A percentile compares a stretch with the other conserved stretches of the same genome.
Evolutionary conservation across 1,140 invertebrate species (phyloP).

Genomic region (Mesaphorura yosii): DNA sequence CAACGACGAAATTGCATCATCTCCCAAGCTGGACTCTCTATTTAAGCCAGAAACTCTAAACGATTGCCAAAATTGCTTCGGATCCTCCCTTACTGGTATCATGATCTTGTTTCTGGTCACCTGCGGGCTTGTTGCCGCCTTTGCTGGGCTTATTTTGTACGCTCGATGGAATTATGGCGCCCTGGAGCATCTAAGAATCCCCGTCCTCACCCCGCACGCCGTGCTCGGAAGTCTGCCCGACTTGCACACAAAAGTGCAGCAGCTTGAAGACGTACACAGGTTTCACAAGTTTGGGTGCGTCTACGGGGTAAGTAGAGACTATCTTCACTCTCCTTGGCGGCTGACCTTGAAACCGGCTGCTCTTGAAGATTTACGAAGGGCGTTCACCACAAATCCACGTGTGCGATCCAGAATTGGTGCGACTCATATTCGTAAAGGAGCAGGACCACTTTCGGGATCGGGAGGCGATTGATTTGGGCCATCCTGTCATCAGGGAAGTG

Average conservation of each 20-base stretch:
- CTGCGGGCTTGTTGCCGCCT: too few relatives aligned
- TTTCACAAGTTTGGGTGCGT: constrained; percentile 12
- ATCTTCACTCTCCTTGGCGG: too few relatives aligned
- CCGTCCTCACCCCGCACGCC: constrained; percentile 14
- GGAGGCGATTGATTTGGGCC: constrained; percentile 31
- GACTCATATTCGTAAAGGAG: constrained; percentile 39
- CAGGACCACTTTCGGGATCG: constrained; percentile 41
- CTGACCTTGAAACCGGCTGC: too few relatives aligned
- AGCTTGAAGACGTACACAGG: constrained; percentile 12
- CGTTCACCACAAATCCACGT: constrained; percentile 11
- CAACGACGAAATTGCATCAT: too few relatives aligned
- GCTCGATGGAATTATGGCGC: constrained; percentile 16
- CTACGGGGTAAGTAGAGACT: constrained; percentile 13
- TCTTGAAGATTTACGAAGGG: constrained; percentile 13
- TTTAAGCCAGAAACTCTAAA: too few relatives aligned
- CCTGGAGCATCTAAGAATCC: constrained; percentile 11
- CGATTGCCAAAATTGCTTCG: too few relatives aligned
- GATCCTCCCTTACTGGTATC: too few relatives aligned
- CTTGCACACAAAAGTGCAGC: constrained; percentile 8
- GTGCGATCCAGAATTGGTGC: constrained; percentile 41
- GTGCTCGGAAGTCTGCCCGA: constrained; percentile 13
- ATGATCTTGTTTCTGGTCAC: too few relatives aligned
- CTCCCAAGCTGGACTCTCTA: too few relatives aligned
- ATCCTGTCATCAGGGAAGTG: constrained; percentile 21
- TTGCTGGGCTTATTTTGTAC: too few relatives aligned